Conservation (phyloP, 1,140 invertebrate species). For the Halesus radiatus region DNA sequence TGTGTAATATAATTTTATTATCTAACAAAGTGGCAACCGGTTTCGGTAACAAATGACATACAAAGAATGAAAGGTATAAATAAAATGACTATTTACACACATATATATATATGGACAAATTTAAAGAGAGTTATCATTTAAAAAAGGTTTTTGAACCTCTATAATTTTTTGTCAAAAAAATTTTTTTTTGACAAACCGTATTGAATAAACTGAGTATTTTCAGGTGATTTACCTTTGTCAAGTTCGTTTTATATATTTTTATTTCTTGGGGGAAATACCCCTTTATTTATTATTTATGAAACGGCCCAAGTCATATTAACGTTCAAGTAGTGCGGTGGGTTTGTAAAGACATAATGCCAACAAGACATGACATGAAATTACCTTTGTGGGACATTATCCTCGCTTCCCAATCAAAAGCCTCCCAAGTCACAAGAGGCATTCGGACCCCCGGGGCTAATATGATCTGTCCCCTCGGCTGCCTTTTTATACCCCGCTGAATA, state of each 20-base stretch:
- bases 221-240: background rate
- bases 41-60: too few species aligned
- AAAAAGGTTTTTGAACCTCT: too few species aligned
- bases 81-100: too few species aligned
- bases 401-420: constrained; percentile 51
- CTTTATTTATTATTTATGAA: constrained; percentile 34
- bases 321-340: constrained; percentile 18
- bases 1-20: too few species aligned
- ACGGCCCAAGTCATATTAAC: constrained; percentile 7
- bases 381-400: constrained; percentile 54
- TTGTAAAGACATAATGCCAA: constrained; percentile 49
- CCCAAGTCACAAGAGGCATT: constrained; percentile 50
- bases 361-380: constrained; percentile 47
- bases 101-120: too few species aligned
- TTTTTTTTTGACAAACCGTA: too few species aligned
- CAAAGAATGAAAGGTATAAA: too few species aligned
- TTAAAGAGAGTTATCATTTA: too few species aligned
- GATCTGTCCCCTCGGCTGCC: constrained; percentile 53
- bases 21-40: too few species aligned
- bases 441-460: constrained; percentile 49
- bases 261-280: background rate
- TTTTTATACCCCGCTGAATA: constrained; percentile 55
- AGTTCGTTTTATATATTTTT: background rate
- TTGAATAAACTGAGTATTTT: background rate
- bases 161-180: too few species aligned